These are phyloP conservation scores for Podotricha telesiphe DNA, from an alignment of 2,888 invertebrate species.

Conservation along the genomic window DNA sequence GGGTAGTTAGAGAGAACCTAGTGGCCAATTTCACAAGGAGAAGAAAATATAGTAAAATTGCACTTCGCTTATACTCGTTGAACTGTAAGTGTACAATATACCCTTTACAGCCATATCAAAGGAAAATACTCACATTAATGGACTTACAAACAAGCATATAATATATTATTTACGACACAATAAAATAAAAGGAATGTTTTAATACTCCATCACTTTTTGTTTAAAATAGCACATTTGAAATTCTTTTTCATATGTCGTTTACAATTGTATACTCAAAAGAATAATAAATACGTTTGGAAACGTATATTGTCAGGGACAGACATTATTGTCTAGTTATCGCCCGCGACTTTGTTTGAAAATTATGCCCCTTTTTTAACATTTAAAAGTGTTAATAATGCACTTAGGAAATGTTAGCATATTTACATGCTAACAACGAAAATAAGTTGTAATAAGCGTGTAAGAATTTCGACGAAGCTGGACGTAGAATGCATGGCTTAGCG, in stretches of 20 bases:
- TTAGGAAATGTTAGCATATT: too few species aligned
- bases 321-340: background rate
- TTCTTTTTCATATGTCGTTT: conserved; percentile 31
- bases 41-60: background rate
- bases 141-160: conserved; percentile 7
- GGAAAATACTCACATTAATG: background rate
- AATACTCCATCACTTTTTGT: background rate
- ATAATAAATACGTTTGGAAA: conserved; percentile 33
- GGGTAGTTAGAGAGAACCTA: too few species aligned
- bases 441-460: too few species aligned
- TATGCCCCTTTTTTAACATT: too few species aligned
- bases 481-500: too few species aligned
- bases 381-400: too few species aligned
- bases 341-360: background rate
- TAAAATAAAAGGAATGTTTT: background rate
- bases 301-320: background rate
- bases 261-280: conserved; percentile 33
- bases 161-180: conserved; percentile 17
- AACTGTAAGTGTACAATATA: background rate
- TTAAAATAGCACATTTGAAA: conserved; percentile 25
- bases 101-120: background rate
- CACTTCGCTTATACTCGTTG: background rate
- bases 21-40: background rate
- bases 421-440: too few species aligned
- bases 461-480: too few species aligned